Conservation (phyloP, 2,888 invertebrate genomes). For the Troides oblongomaculatus region DNA sequence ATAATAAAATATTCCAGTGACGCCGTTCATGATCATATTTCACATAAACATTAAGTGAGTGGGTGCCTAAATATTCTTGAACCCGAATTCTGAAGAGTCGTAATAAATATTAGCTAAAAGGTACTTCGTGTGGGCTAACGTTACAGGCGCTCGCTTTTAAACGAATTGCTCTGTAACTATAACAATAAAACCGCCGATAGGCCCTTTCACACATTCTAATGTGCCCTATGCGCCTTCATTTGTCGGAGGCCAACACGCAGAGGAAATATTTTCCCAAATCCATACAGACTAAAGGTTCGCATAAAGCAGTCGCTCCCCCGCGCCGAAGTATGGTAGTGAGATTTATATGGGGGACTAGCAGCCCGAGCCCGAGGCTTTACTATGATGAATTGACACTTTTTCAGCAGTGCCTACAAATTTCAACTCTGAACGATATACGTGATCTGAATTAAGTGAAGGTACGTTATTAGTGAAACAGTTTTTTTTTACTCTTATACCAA, state of each 20-base stretch:
- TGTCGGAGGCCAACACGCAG: slow-evolving; percentile 76
- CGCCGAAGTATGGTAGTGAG: slow-evolving; percentile 80
- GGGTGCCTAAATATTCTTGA: slow-evolving; percentile 51
- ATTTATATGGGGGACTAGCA: slow-evolving; percentile 77
- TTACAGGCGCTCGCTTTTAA: slow-evolving; percentile 75
- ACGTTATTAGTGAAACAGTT: not conserved
- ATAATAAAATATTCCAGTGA: slow-evolving; percentile 14
- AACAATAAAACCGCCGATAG: slow-evolving; percentile 77
- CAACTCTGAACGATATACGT: slow-evolving; percentile 72
- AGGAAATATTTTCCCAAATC: slow-evolving; percentile 81
- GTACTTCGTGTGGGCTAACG: slow-evolving; percentile 70
- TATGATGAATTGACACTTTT: slow-evolving; percentile 80
- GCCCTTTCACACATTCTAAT: slow-evolving; percentile 78
- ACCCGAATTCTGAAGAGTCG: slow-evolving; percentile 41
- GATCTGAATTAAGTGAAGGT: slow-evolving; percentile 74
- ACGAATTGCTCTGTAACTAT: slow-evolving; percentile 73
- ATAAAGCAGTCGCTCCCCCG: slow-evolving; percentile 79
- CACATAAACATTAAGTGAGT: slow-evolving; percentile 38
- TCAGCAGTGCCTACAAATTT: slow-evolving; percentile 76
- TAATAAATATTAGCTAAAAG: slow-evolving; percentile 72
- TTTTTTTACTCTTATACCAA: not conserved
- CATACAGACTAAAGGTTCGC: slow-evolving; percentile 81
- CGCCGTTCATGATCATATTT: slow-evolving; percentile 20
- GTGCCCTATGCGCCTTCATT: slow-evolving; percentile 77
- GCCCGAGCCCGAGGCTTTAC: slow-evolving; percentile 74